Percentiles rank a stretch among this genome's conserved stretches.
Conservation (phyloP, 2,888 invertebrate genomes). For the Limnephilus marmoratus region DNA sequence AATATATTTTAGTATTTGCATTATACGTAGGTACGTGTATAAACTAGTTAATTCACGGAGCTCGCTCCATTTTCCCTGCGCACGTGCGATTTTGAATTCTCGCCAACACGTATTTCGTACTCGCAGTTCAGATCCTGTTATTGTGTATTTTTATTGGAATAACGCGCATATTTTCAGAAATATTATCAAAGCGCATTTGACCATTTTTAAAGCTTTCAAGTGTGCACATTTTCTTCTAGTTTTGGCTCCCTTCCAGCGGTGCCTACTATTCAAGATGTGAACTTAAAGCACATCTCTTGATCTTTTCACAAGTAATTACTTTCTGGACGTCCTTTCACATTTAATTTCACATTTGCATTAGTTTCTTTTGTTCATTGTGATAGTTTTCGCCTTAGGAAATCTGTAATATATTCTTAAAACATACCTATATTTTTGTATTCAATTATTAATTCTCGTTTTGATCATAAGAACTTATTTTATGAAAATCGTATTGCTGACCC, state of each 20-base stretch:
- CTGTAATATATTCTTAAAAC: neutral
- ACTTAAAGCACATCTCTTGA: neutral
- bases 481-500: neutral
- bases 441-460: neutral
- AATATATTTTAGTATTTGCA: neutral
- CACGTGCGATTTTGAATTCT: conserved; percentile 4
- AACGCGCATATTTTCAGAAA: conserved; percentile 9
- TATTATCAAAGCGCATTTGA: conserved; percentile 8
- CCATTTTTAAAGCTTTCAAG: conserved; percentile 15
- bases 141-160: conserved; percentile 13
- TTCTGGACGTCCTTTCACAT: neutral
- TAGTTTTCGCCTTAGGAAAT: too few species aligned
- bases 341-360: neutral
- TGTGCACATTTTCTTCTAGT: neutral
- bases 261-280: neutral
- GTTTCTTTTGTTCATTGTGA: too few species aligned
- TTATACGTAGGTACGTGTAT: neutral
- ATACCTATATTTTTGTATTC: neutral
- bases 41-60: neutral
- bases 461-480: neutral
- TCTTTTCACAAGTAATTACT: neutral
- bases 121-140: neutral
- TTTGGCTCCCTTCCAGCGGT: neutral
- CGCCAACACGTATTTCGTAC: conserved; percentile 8
- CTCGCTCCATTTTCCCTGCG: neutral